Base-by-base conservation (phyloP, 2,888 invertebrate species). In the Rotaria socialis region DNA sequence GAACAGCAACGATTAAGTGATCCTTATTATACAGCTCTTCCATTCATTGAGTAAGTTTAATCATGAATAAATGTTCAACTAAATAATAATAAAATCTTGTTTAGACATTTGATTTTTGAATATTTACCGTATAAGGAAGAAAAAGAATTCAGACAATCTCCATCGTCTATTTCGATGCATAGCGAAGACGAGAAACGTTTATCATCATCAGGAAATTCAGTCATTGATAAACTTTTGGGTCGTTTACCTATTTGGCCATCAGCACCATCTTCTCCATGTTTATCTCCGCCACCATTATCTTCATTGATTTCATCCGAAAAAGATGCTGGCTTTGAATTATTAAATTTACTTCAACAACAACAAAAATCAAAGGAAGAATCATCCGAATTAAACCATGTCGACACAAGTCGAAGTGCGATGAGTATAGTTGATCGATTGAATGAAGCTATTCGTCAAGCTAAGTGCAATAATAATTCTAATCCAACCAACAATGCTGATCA, bases 1-100 rank as follows among this genome's bases (percentile, higher is more conserved):
- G 67, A 67, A 67, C 67, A 67, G 35, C 67, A 67, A 67, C 67
- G 67, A 67, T 67, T 67, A 41, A 67, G 35, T 35, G 67, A 67
- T 67, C 67, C 67, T 16, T 67, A 67, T 67, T 67, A 67, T 67
- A 67, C 67, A 67, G 67, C 67, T 6, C 19, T 67, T 16, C 67
- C 67, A 67, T 67, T 67, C 10, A 67, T 67, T 19, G 67, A 67
- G 67, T 67, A 35, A 67, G 14, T 67, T 35, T 16, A 35, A 19
- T 22, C 3, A 22, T 22, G 6, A 22, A 11, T 4, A 50, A 3
- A 50, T 1, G 35, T 35, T 35, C 35, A 35, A 35, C 1, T 35
- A 35, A 35, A 35, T 35, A 35, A 35, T 35, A 35, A 35, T 35
- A 35, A 35, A 35, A 67, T 27, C 14, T 27, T 67, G 16, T 67